Conservation (phyloP, 1,140 invertebrate genomes). For the Calosoma granatense region DNA sequence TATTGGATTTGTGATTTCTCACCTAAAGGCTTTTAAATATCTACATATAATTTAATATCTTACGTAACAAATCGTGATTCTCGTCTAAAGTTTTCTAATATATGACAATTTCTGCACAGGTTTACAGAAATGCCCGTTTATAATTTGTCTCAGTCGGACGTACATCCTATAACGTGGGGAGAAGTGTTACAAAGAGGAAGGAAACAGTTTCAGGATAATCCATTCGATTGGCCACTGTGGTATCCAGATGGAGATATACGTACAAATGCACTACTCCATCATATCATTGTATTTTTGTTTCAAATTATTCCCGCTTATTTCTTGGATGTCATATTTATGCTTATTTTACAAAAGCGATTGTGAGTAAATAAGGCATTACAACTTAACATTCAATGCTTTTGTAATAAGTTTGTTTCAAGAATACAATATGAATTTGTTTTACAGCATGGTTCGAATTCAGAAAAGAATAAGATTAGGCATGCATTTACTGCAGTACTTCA, state of each 20-base stretch:
- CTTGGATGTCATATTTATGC: slow-evolving; percentile 44
- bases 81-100: not conserved
- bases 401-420: too few species aligned
- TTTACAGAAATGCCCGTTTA: slow-evolving; percentile 32
- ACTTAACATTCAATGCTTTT: not conserved
- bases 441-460: slow-evolving; percentile 44
- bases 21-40: not conserved
- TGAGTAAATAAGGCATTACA: slow-evolving; percentile 30
- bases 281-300: slow-evolving; percentile 43
- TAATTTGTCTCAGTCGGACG: slow-evolving; percentile 39
- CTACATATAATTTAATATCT: not conserved
- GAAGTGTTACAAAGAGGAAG: slow-evolving; percentile 47
- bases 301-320: slow-evolving; percentile 53
- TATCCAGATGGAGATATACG: slow-evolving; percentile 52
- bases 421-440: slow-evolving; percentile 18
- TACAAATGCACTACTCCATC: slow-evolving; percentile 41
- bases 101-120: not conserved
- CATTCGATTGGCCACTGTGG: slow-evolving; percentile 49
- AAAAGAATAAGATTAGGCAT: slow-evolving; percentile 40
- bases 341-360: slow-evolving; percentile 52
- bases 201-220: slow-evolving; percentile 32
- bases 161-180: slow-evolving; percentile 47
- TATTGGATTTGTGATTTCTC: too few species aligned
- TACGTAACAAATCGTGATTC: not conserved
- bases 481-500: slow-evolving; percentile 58